A percentile compares a stretch with the other conserved stretches of the same genome.
phyloP scores from a whole-genome alignment of 2,113 vertebrate genomes.

The Daphoenositta chrysoptera region DNA sequence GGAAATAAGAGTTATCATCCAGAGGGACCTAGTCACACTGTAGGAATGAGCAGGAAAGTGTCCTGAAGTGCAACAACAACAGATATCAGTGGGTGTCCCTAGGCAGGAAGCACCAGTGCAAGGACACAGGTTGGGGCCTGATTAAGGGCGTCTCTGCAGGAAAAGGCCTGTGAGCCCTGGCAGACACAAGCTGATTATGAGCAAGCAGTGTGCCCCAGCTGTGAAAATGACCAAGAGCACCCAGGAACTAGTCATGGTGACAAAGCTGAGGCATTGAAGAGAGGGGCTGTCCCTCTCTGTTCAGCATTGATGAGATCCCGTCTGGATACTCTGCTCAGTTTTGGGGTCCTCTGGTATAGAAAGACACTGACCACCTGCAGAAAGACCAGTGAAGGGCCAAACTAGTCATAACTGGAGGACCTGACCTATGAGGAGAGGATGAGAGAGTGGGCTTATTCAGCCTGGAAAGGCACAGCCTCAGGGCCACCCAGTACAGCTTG shows the following conservation, averaged over 20 bases:
- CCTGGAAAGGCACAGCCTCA: background rate
- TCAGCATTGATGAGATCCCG: background rate
- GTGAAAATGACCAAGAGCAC: background rate
- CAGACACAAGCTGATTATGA: background rate
- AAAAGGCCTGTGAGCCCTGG: background rate
- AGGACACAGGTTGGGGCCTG: background rate
- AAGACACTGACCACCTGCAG: background rate
- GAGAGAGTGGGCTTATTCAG: background rate
- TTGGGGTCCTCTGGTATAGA: background rate
- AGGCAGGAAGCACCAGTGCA: background rate
- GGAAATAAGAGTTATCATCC: background rate
- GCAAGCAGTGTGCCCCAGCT: background rate
- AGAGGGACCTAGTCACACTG: background rate
- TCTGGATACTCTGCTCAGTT: background rate
- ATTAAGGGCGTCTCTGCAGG: background rate
- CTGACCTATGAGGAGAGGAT: background rate
- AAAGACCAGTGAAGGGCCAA: background rate
- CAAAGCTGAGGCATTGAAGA: background rate
- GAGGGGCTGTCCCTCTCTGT: background rate
- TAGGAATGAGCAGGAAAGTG: background rate
- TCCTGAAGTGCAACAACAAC: background rate
- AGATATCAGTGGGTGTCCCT: background rate
- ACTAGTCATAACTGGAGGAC: background rate
- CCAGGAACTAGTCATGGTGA: background rate
- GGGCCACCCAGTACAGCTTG: background rate